Base-by-base conservation (phyloP, 2,888 invertebrate genomes). In the Acheta domesticus region DNA sequence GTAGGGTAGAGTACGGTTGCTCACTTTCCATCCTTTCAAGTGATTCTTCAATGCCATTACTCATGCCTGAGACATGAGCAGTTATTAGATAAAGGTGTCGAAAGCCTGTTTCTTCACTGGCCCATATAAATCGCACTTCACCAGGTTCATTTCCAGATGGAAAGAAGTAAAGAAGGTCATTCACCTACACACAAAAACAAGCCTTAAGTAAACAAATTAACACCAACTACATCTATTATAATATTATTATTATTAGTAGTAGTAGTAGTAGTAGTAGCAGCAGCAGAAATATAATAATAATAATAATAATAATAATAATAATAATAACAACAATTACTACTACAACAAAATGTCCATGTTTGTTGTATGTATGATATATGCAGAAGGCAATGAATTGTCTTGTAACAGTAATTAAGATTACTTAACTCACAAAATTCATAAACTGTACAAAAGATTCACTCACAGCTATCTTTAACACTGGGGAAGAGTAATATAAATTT, bases 61-160 rank as follows among this genome's bases (percentile, higher is more conserved):
- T 86, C n/a, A 79, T 73, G 23, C 80, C 86, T 77, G 87, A 85
- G 83, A 89, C 85, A 82, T 87, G 86, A 78, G 94, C 92, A 0
- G 93, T 93, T 76, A 95, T 89, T 79, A 94, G 88, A 86, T 97
- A 97, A 80, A 98, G 89, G 86, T 98, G 98, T 79, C 97, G 89
- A 85, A 91, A 96, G 0, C 97, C 97, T 0, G 93, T 93, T 86
- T 96, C 95, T 87, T 98, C 98, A 74, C 95, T 96, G 0, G 96
- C 96, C 96, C 97, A 98, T 77, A 98, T 90, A 87, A 97, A 97
- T 81, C 89, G 88, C 1, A 90, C 86, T 81, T 88, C 86, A 79
- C 86, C 86, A 21, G 86, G 85, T 80, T 91, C 89, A 16, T 85
- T 86, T 84, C n/a, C 83, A 83, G 73, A 50, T 74, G 90, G 88